These are phyloP conservation scores for Julus scandinavius DNA, from an alignment of 2,888 invertebrate species.

Conservation along the genomic window DNA sequence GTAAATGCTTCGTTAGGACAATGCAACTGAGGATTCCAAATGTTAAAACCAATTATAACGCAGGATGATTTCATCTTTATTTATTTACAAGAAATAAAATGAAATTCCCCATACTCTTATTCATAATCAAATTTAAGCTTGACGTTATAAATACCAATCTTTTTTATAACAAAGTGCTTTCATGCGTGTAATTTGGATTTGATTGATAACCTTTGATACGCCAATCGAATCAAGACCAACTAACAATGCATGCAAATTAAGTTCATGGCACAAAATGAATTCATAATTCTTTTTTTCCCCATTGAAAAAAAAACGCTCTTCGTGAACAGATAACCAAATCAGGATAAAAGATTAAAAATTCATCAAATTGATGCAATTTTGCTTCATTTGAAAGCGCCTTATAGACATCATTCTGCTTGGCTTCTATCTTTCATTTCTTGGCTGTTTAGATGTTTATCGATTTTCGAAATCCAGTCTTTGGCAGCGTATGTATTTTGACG, in stretches of 20 bases:
- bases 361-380: conserved; percentile 25
- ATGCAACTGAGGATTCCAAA: too few relatives aligned
- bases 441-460: conserved; percentile 16
- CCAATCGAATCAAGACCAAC: conserved; percentile 34
- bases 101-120: background rate
- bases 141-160: background rate
- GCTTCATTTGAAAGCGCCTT: background rate
- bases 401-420: background rate
- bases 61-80: too few relatives aligned
- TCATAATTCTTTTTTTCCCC: background rate
- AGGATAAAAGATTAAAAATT: conserved; percentile 14
- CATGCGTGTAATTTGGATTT: background rate
- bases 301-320: background rate
- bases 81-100: too few relatives aligned
- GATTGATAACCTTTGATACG: conserved; percentile 40
- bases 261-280: background rate
- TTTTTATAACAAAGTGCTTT: background rate
- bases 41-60: too few relatives aligned
- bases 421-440: background rate
- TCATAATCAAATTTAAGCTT: background rate
- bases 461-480: background rate
- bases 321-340: conserved; percentile 22
- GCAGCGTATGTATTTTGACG: background rate
- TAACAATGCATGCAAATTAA: conserved; percentile 21
- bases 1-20: too few relatives aligned